Percentiles rank a stretch among this genome's conserved stretches.
These are phyloP conservation scores for Takifugu bimaculatus DNA, from an alignment of 2,113 vertebrate genomes.

Conservation along the genomic window DNA sequence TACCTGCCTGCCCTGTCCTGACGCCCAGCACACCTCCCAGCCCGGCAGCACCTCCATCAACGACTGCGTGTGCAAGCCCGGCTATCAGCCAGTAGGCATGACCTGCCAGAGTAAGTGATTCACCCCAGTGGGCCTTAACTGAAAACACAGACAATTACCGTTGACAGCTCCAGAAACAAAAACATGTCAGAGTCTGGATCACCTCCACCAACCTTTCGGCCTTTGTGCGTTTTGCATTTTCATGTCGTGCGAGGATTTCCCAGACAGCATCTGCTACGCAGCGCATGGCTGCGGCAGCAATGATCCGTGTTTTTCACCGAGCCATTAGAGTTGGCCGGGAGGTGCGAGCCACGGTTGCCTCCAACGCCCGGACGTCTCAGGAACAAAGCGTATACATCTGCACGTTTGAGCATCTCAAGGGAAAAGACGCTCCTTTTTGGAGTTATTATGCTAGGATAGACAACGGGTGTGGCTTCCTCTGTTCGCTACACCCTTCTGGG, in stretches of 20 bases:
- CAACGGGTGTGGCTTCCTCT: too few relatives aligned
- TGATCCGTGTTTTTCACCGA: background rate
- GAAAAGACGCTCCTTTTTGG: too few relatives aligned
- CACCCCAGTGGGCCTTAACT: background rate
- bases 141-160: background rate
- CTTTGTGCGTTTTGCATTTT: background rate
- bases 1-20: conserved; percentile 84
- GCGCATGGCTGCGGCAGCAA: background rate
- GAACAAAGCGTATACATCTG: too few relatives aligned
- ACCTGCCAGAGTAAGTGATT: conserved; percentile 81
- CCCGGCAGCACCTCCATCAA: conserved; percentile 85
- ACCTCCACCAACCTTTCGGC: background rate
- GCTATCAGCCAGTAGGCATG: conserved; percentile 77
- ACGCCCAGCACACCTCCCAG: conserved; percentile 84
- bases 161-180: background rate
- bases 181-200: background rate
- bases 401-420: too few relatives aligned
- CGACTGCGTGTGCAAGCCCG: conserved; percentile 86
- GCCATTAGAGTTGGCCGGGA: background rate
- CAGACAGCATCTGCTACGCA: background rate
- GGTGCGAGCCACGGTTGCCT: background rate
- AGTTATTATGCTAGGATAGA: too few relatives aligned
- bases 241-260: background rate
- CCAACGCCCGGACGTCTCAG: background rate
- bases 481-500: too few relatives aligned